phyloP scores from a whole-genome alignment of 2,797 vertebrate species.

The Masticophis lateralis region DNA sequence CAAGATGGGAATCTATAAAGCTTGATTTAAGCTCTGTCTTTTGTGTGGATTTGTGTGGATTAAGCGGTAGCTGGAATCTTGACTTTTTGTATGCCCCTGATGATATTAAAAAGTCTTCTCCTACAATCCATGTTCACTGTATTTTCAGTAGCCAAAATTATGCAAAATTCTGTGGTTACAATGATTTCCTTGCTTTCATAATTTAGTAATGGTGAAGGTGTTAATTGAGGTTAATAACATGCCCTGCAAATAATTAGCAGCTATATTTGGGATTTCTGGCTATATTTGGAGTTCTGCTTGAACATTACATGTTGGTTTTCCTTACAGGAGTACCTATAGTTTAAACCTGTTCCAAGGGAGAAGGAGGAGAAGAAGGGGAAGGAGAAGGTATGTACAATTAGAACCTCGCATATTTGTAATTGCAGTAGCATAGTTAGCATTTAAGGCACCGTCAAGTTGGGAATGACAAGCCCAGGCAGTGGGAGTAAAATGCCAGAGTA shows the following conservation, averaged over 20 bases:
- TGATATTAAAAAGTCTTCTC: not conserved
- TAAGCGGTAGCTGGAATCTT: not conserved
- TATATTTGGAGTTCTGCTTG: slow-evolving; percentile 51
- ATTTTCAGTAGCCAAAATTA: slow-evolving; percentile 26
- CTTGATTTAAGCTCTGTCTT: not conserved
- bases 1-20: not conserved
- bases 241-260: slow-evolving; percentile 48
- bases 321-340: not conserved
- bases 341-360: slow-evolving; percentile 32
- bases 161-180: slow-evolving; percentile 20
- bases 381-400: not conserved
- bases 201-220: slow-evolving; percentile 39
- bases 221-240: slow-evolving; percentile 60
- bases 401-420: not conserved
- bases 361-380: not conserved
- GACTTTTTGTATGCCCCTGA: not conserved
- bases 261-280: slow-evolving; percentile 53
- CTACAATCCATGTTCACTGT: not conserved
- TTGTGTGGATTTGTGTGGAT: not conserved
- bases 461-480: not conserved
- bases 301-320: slow-evolving; percentile 26
- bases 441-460: not conserved
- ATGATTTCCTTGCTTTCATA: slow-evolving; percentile 29
- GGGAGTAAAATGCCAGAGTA: not conserved
- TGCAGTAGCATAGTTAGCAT: not conserved